Conservation (phyloP, 2,797 vertebrate genomes). For the Oophaga sylvatica region DNA sequence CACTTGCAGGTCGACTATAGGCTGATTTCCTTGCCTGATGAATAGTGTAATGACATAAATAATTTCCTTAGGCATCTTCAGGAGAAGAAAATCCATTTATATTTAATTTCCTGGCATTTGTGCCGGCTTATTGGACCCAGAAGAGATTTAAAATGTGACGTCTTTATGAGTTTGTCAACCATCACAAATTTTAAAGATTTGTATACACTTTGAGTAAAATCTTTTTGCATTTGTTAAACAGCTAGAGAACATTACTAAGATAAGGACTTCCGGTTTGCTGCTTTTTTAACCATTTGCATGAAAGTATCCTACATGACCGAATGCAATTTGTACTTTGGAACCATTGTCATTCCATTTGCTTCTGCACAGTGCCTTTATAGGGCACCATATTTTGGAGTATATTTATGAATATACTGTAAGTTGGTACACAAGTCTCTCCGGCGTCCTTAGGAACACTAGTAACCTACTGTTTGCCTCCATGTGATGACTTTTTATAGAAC, state of each 20-base stretch:
- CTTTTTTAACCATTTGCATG: background rate
- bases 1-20: background rate
- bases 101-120: conserved; percentile 13
- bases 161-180: background rate
- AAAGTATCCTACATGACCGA: background rate
- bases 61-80: background rate
- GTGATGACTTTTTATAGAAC: too few relatives aligned
- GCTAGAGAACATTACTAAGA: background rate
- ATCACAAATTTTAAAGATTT: background rate
- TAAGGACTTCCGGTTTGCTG: background rate
- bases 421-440: too few relatives aligned
- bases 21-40: background rate
- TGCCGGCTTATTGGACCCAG: conserved; percentile 10
- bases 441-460: too few relatives aligned
- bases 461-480: too few relatives aligned
- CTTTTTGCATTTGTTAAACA: background rate
- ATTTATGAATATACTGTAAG: too few relatives aligned
- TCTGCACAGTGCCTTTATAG: too few relatives aligned
- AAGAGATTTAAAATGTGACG: background rate
- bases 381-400: too few relatives aligned
- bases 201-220: conserved; percentile 2
- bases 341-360: too few relatives aligned
- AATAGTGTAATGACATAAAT: conserved; percentile 14
- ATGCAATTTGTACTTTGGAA: too few relatives aligned
- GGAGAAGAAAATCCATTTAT: background rate